Base-by-base conservation (phyloP, 2,113 vertebrate species). In the Daboia siamensis region DNA sequence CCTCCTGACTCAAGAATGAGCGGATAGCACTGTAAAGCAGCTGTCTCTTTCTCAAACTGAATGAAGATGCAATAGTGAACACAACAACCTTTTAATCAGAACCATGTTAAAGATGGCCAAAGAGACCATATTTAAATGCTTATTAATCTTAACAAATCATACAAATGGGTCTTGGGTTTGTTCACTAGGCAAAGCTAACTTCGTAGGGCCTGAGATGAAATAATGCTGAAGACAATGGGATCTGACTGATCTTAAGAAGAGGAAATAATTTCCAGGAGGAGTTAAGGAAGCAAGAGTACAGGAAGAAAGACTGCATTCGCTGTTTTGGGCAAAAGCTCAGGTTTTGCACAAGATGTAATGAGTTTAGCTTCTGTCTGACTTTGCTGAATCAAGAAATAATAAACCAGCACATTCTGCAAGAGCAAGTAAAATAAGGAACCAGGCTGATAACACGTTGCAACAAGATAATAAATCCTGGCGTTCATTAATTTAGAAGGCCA, bases 391-490 rank as follows among this genome's bases (percentile, higher is more conserved):
- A 85, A 23, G 86, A 89, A 88, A 55, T 90, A 92, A 94, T 2
- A 86, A 15, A 13, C 69, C 61, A 5, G 91, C 44, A 93, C 87
- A 94, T 96, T 95, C 94, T 90, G 93, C 87, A 92, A 87, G 48
- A 96, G 86, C 95, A 95, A 95, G 94, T 96, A 93, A 94, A 93
- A 87, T 92, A 95, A 96, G 93, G 93, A 91, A 96, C 57, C 12
- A 93, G 88, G 39, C 44, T 93, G 89, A 94, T 94, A 94, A 57
- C 86, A 12, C 54, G 86, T 94, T 93, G 90, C 95, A 92, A 86
- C 93, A 52, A 93, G 93, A 93, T 93, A 96, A 96, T 80, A 69
- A 93, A 95, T 94, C 57, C 93, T 80, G 91, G 69, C 94, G n/a
- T 92, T 91, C 4, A 9, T 64, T 21, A 46, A 48, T 24, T 61